Conservation (phyloP, 2,797 vertebrate species). For the Argya squamiceps region DNA sequence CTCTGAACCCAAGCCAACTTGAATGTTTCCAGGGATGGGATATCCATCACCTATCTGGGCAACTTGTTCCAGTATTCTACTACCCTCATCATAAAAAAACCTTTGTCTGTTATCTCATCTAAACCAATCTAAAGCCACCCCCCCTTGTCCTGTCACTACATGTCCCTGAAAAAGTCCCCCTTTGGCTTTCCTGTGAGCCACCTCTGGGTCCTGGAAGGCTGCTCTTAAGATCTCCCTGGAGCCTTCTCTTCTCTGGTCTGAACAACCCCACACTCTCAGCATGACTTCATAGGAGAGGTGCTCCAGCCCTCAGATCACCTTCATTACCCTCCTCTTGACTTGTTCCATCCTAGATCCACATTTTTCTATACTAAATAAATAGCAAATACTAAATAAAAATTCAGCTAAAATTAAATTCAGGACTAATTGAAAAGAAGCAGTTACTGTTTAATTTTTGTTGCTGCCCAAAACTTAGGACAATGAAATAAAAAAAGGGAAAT, state of each 20-base stretch:
- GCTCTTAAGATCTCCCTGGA: neutral
- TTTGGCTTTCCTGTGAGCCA: neutral
- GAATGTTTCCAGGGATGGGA: neutral
- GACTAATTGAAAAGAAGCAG: neutral
- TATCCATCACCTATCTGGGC: neutral
- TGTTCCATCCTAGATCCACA: accelerated
- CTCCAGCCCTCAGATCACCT: neutral
- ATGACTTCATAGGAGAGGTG: neutral
- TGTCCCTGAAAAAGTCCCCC: neutral
- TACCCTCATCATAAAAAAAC: neutral
- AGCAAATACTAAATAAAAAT: neutral
- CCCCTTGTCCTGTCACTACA: neutral
- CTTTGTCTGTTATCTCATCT: neutral
- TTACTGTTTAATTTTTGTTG: neutral
- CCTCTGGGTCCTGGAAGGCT: neutral
- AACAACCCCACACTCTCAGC: neutral
- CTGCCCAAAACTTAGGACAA: neutral
- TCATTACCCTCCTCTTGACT: neutral
- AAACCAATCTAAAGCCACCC: neutral
- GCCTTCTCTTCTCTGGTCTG: neutral
- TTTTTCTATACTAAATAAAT: neutral
- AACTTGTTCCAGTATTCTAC: neutral
- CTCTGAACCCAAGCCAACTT: neutral
- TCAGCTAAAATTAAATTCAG: neutral
- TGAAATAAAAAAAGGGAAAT: neutral